Evolutionary conservation across 2,888 invertebrate genomes (phyloP).

Genomic region (Zele albiditarsus): DNA sequence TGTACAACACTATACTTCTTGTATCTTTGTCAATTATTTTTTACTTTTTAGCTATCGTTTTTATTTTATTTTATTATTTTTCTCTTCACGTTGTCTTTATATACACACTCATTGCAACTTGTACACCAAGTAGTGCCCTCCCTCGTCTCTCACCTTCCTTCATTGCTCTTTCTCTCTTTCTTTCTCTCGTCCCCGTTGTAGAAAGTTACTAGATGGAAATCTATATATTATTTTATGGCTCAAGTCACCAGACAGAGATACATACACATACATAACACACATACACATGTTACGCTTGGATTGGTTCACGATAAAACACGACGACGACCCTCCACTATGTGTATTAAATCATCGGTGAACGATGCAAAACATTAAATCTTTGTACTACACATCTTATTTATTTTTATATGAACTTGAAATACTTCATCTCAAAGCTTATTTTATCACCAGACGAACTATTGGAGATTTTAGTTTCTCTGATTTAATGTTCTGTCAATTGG

Average conservation of each 20-base stretch:
- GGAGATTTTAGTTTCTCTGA: no score
- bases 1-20: conserved; percentile 34
- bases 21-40: conserved; percentile 29
- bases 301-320: conserved; percentile 45
- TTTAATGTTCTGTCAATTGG: no score
- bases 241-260: conserved; percentile 32
- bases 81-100: neutral
- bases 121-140: neutral
- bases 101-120: neutral
- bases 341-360: conserved; percentile 31
- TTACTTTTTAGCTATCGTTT: no score
- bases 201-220: conserved; percentile 73
- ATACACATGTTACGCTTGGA: conserved; percentile 38
- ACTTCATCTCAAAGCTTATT: no score
- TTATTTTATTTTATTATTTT: conserved; percentile 7
- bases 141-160: conserved; percentile 5
- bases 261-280: conserved; percentile 42
- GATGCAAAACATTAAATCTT: conserved; percentile 27
- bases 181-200: conserved; percentile 60
- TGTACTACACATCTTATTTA: conserved; percentile 6
- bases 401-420: neutral
- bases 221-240: conserved; percentile 72
- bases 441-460: no score
- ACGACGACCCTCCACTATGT: conserved; percentile 27
- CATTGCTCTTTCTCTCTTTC: no score